Conservation (phyloP, 1,140 invertebrate genomes). For the Hermatobates lingyangjiaoensis region DNA sequence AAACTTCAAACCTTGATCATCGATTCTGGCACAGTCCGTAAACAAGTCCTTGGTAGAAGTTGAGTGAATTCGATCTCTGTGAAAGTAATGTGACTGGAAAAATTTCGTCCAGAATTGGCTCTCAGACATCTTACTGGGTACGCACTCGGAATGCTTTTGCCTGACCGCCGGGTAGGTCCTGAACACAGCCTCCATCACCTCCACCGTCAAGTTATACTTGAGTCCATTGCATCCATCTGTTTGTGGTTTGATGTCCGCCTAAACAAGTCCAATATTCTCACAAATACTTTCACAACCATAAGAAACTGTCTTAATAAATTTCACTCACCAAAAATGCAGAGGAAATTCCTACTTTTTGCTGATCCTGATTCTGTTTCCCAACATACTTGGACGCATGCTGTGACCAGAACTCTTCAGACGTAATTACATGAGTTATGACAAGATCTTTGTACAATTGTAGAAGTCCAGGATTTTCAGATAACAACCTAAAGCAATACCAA, state of each 20-base stretch:
- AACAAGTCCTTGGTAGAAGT: slow-evolving; percentile 76
- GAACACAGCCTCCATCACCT: slow-evolving; percentile 96
- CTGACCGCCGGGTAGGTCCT: slow-evolving; percentile 97
- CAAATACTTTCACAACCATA: background rate
- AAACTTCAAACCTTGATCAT: slow-evolving; percentile 77
- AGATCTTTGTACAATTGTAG: slow-evolving; percentile 80
- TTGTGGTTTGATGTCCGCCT: slow-evolving; percentile 88
- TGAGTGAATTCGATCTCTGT: slow-evolving; percentile 72
- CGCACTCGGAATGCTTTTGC: slow-evolving; percentile 89
- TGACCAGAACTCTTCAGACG: slow-evolving; percentile 91
- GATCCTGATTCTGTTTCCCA: slow-evolving; percentile 43
- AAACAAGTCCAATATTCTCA: background rate
- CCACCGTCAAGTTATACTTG: slow-evolving; percentile 90
- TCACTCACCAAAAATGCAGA: slow-evolving; percentile 53
- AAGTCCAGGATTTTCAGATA: slow-evolving; percentile 65
- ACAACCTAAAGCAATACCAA: slow-evolving; percentile 29
- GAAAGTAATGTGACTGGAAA: slow-evolving; percentile 99
- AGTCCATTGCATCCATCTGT: slow-evolving; percentile 93
- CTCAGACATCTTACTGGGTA: slow-evolving; percentile 87
- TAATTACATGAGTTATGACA: slow-evolving; percentile 81
- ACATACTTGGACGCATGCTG: slow-evolving; percentile 62
- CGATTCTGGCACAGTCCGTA: slow-evolving; percentile 88
- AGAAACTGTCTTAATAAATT: background rate
- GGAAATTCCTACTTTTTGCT: slow-evolving; percentile 76
- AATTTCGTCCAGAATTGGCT: slow-evolving; percentile 98